A percentile compares a stretch with the other conserved stretches of the same genome.
phyloP scores from a whole-genome alignment of 2,888 invertebrate genomes.

The Exephanes ischioxanthus region DNA sequence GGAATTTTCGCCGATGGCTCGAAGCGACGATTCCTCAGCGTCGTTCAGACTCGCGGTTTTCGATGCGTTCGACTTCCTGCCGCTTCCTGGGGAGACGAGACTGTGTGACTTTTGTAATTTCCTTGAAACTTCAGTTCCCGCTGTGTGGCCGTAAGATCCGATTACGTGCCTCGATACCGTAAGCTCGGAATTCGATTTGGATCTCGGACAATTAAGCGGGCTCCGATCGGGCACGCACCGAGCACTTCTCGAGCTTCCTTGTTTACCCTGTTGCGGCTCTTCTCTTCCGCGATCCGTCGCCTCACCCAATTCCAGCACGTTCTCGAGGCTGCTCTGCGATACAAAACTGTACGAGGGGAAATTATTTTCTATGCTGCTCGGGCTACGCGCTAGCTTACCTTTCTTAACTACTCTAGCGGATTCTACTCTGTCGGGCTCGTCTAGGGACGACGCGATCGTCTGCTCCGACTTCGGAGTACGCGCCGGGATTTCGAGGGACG shows the following conservation, averaged over 20 bases:
- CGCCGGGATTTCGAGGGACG: conserved; percentile 3
- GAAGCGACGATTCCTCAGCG: not conserved
- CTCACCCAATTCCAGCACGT: conserved; percentile 69
- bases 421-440: conserved; percentile 72
- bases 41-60: conserved; percentile 23
- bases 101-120: conserved; percentile 34
- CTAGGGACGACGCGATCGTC: conserved; percentile 33
- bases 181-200: conserved; percentile 40
- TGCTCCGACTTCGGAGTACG: conserved; percentile 8
- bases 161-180: not conserved
- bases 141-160: conserved; percentile 8
- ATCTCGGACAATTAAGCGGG: conserved; percentile 3
- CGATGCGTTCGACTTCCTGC: not conserved
- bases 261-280: not conserved
- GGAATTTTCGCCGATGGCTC: conserved; percentile 8
- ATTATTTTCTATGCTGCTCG: conserved; percentile 72
- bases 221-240: not conserved
- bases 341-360: conserved; percentile 77
- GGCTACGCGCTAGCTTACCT: conserved; percentile 83
- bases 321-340: conserved; percentile 73
- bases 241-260: conserved; percentile 19
- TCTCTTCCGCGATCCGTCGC: conserved; percentile 31
- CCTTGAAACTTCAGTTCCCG: conserved; percentile 7
- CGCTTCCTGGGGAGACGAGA: not conserved
- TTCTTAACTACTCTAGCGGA: conserved; percentile 78